These are phyloP conservation scores for Chrysolina haemoptera DNA, from an alignment of 2,888 invertebrate species.

Conservation along the genomic window DNA sequence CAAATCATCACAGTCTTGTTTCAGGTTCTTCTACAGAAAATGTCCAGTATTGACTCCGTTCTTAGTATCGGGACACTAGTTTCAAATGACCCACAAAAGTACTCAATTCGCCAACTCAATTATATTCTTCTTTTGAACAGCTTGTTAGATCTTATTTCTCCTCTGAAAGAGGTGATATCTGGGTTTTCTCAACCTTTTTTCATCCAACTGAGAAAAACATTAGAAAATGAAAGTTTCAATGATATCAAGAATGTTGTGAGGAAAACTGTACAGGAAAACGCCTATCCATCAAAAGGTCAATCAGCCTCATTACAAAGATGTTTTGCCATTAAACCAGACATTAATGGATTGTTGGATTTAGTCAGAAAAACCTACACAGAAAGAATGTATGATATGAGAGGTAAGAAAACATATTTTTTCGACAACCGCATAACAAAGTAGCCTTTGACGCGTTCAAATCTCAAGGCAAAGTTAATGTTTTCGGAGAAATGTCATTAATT, in stretches of 20 bases:
- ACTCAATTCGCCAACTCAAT: conserved; percentile 84
- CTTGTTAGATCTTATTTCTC: conserved; percentile 80
- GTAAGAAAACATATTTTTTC: conserved; percentile 63
- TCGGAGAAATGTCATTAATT: too few species aligned
- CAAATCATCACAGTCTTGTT: conserved; percentile 44
- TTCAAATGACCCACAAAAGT: conserved; percentile 68
- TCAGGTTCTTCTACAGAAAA: conserved; percentile 77
- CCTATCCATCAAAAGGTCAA: conserved; percentile 72
- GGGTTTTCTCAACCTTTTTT: conserved; percentile 60
- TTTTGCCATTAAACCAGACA: conserved; percentile 83
- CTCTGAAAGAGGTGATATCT: conserved; percentile 72
- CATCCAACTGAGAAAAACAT: conserved; percentile 55
- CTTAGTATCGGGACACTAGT: conserved; percentile 75
- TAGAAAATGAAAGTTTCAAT: conserved; percentile 56
- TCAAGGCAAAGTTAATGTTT: too few species aligned
- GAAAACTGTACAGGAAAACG: conserved; percentile 71
- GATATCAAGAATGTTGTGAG: conserved; percentile 55
- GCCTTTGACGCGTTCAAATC: too few species aligned
- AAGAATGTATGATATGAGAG: conserved; percentile 83
- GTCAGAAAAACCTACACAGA: conserved; percentile 90
- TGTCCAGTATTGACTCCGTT: conserved; percentile 86
- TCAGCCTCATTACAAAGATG: conserved; percentile 77
- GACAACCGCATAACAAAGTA: too few species aligned
- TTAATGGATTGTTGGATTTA: conserved; percentile 87
- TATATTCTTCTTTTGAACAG: conserved; percentile 85